A percentile compares a stretch with the other conserved stretches of the same genome.
Evolutionary conservation across 2,113 vertebrate genomes (phyloP).

Genomic region (Triplophysa siluroides): DNA sequence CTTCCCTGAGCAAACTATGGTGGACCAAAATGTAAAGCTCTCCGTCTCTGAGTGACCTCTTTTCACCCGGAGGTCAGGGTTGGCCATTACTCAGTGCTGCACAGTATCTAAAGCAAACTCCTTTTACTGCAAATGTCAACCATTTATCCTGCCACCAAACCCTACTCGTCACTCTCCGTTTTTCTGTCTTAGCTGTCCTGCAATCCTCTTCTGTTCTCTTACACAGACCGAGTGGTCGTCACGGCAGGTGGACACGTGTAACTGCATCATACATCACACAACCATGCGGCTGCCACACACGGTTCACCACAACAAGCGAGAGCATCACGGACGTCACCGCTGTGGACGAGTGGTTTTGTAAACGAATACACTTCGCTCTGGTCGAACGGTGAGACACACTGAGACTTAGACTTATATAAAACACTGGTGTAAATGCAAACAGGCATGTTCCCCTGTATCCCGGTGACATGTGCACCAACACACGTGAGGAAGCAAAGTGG

Average conservation of each 20-base stretch:
- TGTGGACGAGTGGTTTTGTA: not conserved
- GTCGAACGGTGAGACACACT: not conserved
- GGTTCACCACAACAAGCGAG: not conserved
- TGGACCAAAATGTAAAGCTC: not conserved
- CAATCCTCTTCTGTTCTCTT: constrained; percentile 36
- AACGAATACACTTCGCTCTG: not conserved
- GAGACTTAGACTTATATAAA: no score
- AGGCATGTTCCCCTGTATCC: constrained; percentile 19
- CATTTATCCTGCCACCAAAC: constrained; percentile 56
- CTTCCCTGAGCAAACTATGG: not conserved
- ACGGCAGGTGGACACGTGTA: not conserved
- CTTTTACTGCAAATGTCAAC: constrained; percentile 67
- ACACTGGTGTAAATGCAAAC: not conserved
- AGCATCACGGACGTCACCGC: not conserved
- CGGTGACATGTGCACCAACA: constrained; percentile 1
- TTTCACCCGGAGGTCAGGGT: constrained; percentile 65
- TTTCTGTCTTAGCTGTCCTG: constrained; percentile 5
- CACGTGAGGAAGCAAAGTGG: constrained; percentile 34
- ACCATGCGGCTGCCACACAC: constrained; percentile 21
- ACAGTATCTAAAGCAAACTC: not conserved
- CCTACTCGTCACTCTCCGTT: constrained; percentile 21
- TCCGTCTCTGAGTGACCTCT: not conserved
- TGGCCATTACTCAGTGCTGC: constrained; percentile 56
- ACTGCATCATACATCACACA: constrained; percentile 30
- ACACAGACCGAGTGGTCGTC: constrained; percentile 7